phyloP scores from a whole-genome alignment of 1,140 invertebrate genomes.

The Halyomorpha halys region DNA sequence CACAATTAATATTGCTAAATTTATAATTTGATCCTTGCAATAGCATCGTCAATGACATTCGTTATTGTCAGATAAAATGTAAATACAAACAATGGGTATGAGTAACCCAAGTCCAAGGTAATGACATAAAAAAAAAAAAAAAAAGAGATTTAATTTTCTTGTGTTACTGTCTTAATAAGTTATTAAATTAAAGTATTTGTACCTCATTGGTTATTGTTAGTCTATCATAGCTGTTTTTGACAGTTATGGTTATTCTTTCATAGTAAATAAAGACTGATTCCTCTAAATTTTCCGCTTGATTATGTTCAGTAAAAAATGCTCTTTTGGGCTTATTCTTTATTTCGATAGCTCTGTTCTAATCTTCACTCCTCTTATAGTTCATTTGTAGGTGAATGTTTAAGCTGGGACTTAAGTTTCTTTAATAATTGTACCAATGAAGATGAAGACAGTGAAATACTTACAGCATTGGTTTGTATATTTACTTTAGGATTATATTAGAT shows the following conservation, averaged over 20 bases:
- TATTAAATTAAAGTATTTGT: background rate
- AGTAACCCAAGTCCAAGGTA: constrained; percentile 6
- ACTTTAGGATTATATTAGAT: background rate
- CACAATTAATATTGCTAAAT: background rate
- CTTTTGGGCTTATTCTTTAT: background rate
- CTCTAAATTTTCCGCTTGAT: background rate
- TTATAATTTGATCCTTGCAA: background rate
- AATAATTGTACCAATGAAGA: background rate
- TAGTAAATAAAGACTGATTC: background rate
- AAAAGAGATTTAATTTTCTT: background rate
- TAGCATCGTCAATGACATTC: background rate
- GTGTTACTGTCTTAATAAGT: background rate
- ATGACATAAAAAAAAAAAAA: background rate
- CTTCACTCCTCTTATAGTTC: background rate
- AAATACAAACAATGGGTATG: constrained; percentile 1
- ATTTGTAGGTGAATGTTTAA: constrained; percentile 2
- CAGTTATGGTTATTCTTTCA: background rate
- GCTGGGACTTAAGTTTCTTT: constrained; percentile 8
- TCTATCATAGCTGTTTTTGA: background rate
- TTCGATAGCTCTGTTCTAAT: background rate
- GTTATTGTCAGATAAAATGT: background rate
- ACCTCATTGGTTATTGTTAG: background rate
- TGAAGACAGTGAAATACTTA: constrained; percentile 13
- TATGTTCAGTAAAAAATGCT: background rate
- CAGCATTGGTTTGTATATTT: constrained; percentile 6